phyloP scores from a whole-genome alignment of 2,888 invertebrate species.

The Mamestra brassicae region DNA sequence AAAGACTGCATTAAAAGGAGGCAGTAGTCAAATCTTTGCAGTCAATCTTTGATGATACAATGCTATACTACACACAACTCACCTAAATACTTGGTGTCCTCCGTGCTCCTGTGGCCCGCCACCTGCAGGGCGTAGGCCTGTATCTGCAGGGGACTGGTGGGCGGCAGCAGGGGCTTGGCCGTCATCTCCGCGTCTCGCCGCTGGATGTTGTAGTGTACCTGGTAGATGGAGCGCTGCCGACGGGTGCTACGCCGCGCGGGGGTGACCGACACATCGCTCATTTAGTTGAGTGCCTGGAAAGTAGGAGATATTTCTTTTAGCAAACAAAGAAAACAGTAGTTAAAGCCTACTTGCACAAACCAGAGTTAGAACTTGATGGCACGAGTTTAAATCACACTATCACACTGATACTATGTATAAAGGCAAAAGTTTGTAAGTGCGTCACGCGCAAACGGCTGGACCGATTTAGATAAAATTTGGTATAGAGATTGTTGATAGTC shows the following conservation, averaged over 20 bases:
- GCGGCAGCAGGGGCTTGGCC: slow-evolving; percentile 77
- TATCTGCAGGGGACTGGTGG: slow-evolving; percentile 72
- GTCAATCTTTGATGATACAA: too few species aligned
- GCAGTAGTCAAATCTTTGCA: too few species aligned
- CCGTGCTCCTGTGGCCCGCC: slow-evolving; percentile 79
- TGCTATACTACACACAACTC: slow-evolving; percentile 12
- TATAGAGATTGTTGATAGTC: too few species aligned
- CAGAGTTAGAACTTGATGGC: too few species aligned
- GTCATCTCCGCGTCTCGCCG: slow-evolving; percentile 74
- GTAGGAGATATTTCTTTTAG: not conserved
- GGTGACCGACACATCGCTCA: slow-evolving; percentile 80
- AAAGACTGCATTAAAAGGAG: too few species aligned
- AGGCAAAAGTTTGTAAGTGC: too few species aligned
- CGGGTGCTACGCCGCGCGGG: slow-evolving; percentile 68
- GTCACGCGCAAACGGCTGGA: too few species aligned
- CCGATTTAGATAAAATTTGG: too few species aligned
- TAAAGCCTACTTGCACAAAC: too few species aligned
- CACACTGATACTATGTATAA: too few species aligned
- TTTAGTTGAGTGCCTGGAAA: slow-evolving; percentile 77
- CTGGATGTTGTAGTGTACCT: slow-evolving; percentile 83
- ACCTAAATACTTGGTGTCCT: slow-evolving; percentile 82
- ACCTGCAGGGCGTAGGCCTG: slow-evolving; percentile 83
- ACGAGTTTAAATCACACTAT: too few species aligned
- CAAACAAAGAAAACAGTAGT: not conserved
- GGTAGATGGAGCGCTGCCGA: slow-evolving; percentile 84